A percentile compares a stretch with the other conserved stretches of the same genome.
phyloP scores from a whole-genome alignment of 2,888 invertebrate species.

The Cristatella mucedo region DNA sequence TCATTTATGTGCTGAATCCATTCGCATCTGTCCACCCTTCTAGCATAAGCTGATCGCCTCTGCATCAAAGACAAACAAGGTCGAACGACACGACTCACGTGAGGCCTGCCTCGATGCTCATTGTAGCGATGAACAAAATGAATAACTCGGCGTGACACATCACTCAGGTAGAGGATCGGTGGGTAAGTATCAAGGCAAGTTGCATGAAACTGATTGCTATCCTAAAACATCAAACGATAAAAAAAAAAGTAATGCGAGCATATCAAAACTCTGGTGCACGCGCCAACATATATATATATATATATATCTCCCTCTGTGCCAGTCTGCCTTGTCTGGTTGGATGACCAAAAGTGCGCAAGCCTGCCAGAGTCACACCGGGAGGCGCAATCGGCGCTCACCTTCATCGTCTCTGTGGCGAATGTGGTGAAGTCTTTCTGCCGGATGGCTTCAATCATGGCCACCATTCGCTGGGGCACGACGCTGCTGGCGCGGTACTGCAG shows the following conservation, averaged over 20 bases:
- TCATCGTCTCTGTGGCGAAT: slow-evolving; percentile 88
- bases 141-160: slow-evolving; percentile 63
- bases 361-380: not conserved
- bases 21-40: too few relatives aligned
- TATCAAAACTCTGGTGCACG: too few relatives aligned
- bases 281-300: too few relatives aligned
- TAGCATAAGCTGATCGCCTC: too few relatives aligned
- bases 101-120: slow-evolving; percentile 44
- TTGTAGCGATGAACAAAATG: slow-evolving; percentile 71
- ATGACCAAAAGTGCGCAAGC: too few relatives aligned
- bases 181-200: slow-evolving; percentile 81
- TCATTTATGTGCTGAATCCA: too few relatives aligned
- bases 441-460: slow-evolving; percentile 49
- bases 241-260: too few relatives aligned
- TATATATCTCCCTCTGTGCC: too few relatives aligned
- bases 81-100: too few relatives aligned
- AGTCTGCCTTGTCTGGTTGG: too few relatives aligned
- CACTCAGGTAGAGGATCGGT: slow-evolving; percentile 80
- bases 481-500: slow-evolving; percentile 55
- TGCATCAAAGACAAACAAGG: too few relatives aligned
- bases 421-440: slow-evolving; percentile 53
- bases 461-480: slow-evolving; percentile 56
- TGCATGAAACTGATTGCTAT: slow-evolving; percentile 93
- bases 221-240: slow-evolving; percentile 44
- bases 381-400: slow-evolving; percentile 33